Evolutionary conservation across 1,140 invertebrate genomes (phyloP), one percentile per base, ranked within the genome.

Genomic region (Dendrolimus kikuchii): DNA sequence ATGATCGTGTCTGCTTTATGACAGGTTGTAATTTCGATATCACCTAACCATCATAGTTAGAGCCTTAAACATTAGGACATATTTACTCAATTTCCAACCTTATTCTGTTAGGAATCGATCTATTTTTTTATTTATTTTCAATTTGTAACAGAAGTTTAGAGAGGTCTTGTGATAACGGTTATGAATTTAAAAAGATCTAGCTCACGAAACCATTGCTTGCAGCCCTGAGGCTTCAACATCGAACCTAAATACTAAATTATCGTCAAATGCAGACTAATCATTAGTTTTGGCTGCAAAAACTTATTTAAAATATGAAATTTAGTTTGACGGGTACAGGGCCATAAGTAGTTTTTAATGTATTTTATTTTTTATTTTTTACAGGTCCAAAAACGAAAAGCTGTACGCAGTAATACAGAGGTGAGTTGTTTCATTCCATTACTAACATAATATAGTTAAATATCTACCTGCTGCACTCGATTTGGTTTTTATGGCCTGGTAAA

Each of bases 1-100:
- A 74, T 69, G 72, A 78, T 71, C 71, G 59, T 69, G 76, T 82
- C 73, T 71, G 68, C 51, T 65, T 66, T 83, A 83, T 85, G 81
- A 83, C 81, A 85, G 79, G 81, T 81, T 77, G 60, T 80, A 79
- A 85, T 85, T 85, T 81, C 49, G 69, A 54, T 64, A 69, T 69
- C 55, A 53, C 57, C 62, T 50, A 60, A 67, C 69, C 69, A 55
- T 43, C 62, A 64, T 67, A 54, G 49, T 50, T 52, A 23, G 23
- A 62, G 63, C 40, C 60, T 49, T 49, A 36, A 53, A 40, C 50
- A 39, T 55, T 57, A 54, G 53, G 42, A 42, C 7, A 53, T 50
- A 55, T 52, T 43, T 67, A 68, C 57, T 55, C 64, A 55, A 77
- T 64, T 64, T 60, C 46, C 54, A 48, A 43, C 63, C 62, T 64